A percentile compares a stretch with the other conserved stretches of the same genome.
These are phyloP conservation scores for Hartigia nigra DNA, from an alignment of 2,888 invertebrate genomes.

Conservation along the genomic window DNA sequence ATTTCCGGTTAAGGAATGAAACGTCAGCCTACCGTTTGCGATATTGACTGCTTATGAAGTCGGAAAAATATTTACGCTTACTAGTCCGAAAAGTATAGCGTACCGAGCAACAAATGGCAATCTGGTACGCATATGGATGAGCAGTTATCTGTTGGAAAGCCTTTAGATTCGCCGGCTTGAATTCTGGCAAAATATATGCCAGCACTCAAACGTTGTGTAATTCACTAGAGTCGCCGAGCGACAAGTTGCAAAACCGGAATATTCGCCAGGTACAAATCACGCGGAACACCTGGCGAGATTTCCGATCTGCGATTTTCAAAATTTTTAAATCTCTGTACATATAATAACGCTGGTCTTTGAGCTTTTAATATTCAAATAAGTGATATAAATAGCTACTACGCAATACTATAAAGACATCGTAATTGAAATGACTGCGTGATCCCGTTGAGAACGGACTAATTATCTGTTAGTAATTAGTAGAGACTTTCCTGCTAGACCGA, in stretches of 20 bases:
- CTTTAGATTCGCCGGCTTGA: neutral
- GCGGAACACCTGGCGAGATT: conserved; percentile 1
- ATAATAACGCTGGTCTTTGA: neutral
- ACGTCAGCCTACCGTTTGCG: neutral
- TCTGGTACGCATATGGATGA: neutral
- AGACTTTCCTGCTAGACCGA: neutral
- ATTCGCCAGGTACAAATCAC: neutral
- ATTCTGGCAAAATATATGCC: conserved; percentile 4
- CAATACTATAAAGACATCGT: neutral
- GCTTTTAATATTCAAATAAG: neutral
- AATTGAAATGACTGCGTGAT: neutral
- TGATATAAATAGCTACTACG: neutral
- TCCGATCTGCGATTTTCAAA: neutral
- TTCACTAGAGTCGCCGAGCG: neutral
- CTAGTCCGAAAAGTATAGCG: neutral
- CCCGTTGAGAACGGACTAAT: neutral
- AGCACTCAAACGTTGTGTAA: neutral
- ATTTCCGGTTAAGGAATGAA: neutral
- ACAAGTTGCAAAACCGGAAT: conserved; percentile 5
- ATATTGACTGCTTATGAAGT: neutral
- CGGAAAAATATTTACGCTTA: neutral
- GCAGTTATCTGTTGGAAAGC: neutral
- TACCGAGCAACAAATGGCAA: neutral
- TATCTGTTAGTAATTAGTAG: neutral
- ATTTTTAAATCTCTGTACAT: neutral